Conservation (phyloP, 1,140 invertebrate species). For the Papilio glaucus region DNA sequence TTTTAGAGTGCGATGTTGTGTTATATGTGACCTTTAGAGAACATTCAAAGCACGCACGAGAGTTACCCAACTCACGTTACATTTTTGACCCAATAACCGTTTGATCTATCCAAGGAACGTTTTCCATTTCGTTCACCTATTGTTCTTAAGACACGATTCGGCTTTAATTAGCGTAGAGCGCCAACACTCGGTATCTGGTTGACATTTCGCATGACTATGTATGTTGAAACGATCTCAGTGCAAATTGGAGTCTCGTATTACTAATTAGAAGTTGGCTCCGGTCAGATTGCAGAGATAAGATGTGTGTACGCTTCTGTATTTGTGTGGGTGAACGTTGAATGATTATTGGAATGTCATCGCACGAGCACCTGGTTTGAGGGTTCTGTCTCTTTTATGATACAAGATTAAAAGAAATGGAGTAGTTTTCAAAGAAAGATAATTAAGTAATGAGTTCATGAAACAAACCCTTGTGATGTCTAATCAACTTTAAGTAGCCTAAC, state of each 20-base stretch:
- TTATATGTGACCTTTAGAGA: neutral
- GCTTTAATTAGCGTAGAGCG: conserved; percentile 55
- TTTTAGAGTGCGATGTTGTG: neutral
- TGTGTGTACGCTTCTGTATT: conserved; percentile 37
- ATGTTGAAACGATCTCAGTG: conserved; percentile 50
- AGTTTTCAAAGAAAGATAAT: conserved; percentile 1
- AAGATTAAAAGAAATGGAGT: conserved; percentile 21
- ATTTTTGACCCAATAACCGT: conserved; percentile 34
- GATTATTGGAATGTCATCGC: conserved; percentile 3
- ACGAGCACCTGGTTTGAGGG: neutral
- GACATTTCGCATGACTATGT: conserved; percentile 60
- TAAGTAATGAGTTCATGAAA: neutral
- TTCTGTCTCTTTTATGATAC: neutral
- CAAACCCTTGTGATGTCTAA: conserved; percentile 10
- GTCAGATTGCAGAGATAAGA: conserved; percentile 38
- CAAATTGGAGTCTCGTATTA: conserved; percentile 55
- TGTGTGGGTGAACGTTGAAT: conserved; percentile 7
- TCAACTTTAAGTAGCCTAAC: neutral
- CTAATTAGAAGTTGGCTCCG: conserved; percentile 59
- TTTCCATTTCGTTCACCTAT: conserved; percentile 49
- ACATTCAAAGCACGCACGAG: neutral
- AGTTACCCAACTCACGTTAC: conserved; percentile 15
- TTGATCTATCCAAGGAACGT: conserved; percentile 36
- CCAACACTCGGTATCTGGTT: conserved; percentile 52
- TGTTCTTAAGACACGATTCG: conserved; percentile 51